phyloP scores from a whole-genome alignment of 2,797 vertebrate species.

The Liasis olivaceus region DNA sequence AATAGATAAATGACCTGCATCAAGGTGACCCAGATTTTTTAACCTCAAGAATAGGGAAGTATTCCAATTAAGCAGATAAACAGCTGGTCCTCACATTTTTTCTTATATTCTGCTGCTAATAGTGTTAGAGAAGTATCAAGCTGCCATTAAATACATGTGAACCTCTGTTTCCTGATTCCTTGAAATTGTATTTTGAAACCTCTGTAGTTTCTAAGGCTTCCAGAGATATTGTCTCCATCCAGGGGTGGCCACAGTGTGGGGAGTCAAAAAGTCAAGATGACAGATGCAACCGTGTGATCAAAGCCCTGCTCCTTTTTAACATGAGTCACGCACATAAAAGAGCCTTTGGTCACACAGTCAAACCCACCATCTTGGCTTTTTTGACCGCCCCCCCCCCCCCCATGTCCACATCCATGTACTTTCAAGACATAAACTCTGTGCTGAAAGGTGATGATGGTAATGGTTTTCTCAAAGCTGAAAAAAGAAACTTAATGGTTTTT shows the following conservation, averaged over 20 bases:
- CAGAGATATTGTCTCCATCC: not conserved
- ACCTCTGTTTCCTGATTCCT: not conserved
- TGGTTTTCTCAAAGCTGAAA: not conserved
- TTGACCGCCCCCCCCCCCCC: not conserved
- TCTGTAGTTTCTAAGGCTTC: not conserved
- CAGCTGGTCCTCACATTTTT: not conserved
- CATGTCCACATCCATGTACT: not conserved
- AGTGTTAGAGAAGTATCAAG: not conserved
- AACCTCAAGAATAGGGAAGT: not conserved
- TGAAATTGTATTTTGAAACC: not conserved
- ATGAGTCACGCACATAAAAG: not conserved
- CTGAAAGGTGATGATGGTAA: not conserved
- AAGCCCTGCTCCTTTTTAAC: not conserved
- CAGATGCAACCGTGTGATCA: not conserved
- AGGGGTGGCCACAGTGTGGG: not conserved
- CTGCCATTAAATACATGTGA: not conserved
- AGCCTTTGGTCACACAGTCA: not conserved
- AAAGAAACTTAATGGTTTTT: not conserved
- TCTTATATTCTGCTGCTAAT: not conserved
- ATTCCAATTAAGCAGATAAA: not conserved
- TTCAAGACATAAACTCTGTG: not conserved
- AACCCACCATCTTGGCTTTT: not conserved
- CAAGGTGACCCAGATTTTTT: not conserved
- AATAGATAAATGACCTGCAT: not conserved
- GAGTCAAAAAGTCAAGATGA: not conserved